Evolutionary conservation across 2,113 vertebrate species (phyloP), one percentile per base, ranked within the genome.

Genomic region (Junco hyemalis): DNA sequence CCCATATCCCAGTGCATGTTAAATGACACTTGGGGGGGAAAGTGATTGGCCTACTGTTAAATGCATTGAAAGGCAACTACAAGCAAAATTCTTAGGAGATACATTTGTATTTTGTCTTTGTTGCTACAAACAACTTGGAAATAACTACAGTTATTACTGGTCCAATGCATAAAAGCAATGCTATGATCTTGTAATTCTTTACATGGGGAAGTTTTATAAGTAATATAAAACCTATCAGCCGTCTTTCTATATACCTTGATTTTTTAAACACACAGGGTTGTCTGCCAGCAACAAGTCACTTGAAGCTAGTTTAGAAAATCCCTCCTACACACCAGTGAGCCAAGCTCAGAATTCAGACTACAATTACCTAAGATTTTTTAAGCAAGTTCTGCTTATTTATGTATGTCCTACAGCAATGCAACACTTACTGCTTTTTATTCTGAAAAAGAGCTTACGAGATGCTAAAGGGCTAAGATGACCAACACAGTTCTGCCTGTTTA

Each of bases 261-360:
- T 95, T 89, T 87, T 84, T 35, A 76, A 91, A 91, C 35, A 92
- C 73, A 70, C 8, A 21, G 22, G 57, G 38, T 50, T 94, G 51
- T 47, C 88, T 94, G 88, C 95, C 93, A 96, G 93, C 76, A 89
- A 89, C 73, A 94, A 95, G 73, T 79, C 94, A 93, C 89, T 60
- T 78, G 77, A 94, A 97, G 69, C 91, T 88, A 92, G 87, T 82
- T 93, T 88, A 86, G 80, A 92, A 95, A 93, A 64, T 93, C 73
- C 90, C 90, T 97, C 95, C 96, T 95, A 92, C 96, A 93, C 94
- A 91, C 36, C 84, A 90, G 71, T 63, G 82, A 95, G 91, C 92
- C 87, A 96, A 28, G 73, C 87, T 92, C 88, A 97, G 91, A 92
- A 92, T 81, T 85, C 95, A 95, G 88, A 94, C 94, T 88, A 69